phyloP scores from a whole-genome alignment of 2,888 invertebrate genomes.

The Lepidocyrtoides sp. region DNA sequence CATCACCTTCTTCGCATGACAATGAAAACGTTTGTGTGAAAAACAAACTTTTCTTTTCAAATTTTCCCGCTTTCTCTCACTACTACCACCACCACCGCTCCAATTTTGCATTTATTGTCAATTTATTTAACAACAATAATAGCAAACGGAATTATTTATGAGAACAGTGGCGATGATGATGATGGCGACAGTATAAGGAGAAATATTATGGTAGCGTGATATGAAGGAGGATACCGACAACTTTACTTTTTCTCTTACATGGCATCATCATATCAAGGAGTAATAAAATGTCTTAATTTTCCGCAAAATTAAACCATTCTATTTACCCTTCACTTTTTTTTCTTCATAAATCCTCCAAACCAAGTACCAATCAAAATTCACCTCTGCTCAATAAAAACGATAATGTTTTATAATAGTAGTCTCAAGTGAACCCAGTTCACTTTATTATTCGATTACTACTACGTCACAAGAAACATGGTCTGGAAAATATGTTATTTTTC shows the following conservation, averaged over 20 bases:
- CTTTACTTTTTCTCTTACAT: neutral
- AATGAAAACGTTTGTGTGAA: neutral
- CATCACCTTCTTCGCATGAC: neutral
- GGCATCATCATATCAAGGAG: neutral
- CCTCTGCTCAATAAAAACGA: neutral
- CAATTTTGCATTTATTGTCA: conserved; percentile 45
- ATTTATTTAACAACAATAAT: conserved; percentile 21
- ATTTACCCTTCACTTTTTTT: neutral
- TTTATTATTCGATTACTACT: conserved; percentile 76
- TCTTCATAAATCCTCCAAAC: neutral
- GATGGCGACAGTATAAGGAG: neutral
- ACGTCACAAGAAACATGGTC: neutral
- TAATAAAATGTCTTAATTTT: conserved; percentile 65
- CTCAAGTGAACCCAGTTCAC: neutral
- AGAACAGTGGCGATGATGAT: neutral
- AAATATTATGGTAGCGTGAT: conserved; percentile 54
- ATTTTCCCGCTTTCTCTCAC: neutral
- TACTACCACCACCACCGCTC: neutral
- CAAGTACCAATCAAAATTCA: neutral
- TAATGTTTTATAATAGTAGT: too few species aligned
- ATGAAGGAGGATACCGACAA: conserved; percentile 17
- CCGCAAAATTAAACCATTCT: conserved; percentile 50
- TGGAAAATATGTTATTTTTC: neutral
- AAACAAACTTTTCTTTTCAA: neutral
- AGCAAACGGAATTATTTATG: conserved; percentile 38